Conservation (phyloP, 2,888 invertebrate genomes). For the Leucophora obtusa region DNA sequence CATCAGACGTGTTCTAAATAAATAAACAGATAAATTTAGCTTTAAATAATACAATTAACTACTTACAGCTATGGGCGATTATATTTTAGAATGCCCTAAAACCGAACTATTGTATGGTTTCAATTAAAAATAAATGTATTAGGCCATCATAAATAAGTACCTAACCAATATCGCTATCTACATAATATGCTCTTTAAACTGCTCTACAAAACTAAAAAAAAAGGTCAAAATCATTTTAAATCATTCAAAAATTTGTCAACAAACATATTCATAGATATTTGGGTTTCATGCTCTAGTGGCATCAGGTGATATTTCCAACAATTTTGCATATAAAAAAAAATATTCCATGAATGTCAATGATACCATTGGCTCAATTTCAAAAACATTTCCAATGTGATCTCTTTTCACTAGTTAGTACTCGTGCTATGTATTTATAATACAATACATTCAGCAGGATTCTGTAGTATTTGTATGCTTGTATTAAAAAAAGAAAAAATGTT, state of each 20-base stretch:
- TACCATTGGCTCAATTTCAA: conserved; percentile 56
- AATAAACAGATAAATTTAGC: neutral
- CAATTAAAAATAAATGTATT: neutral
- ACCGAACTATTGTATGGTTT: neutral
- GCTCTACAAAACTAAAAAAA: neutral
- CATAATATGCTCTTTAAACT: neutral
- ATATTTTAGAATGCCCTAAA: neutral
- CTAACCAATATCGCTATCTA: neutral
- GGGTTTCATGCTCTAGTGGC: conserved; percentile 34
- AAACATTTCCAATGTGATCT: conserved; percentile 1
- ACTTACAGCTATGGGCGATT: neutral
- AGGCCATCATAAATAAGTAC: neutral
- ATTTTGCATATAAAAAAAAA: conserved; percentile 66
- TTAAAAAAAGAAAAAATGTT: conserved; percentile 3
- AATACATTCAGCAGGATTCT: neutral
- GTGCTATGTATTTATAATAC: no score
- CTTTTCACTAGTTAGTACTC: neutral
- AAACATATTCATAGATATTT: conserved; percentile 9
- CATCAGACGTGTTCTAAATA: neutral
- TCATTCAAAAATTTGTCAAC: neutral
- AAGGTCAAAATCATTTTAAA: neutral
- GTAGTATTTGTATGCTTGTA: neutral
- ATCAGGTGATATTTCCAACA: conserved; percentile 72
- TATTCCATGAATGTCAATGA: conserved; percentile 74
- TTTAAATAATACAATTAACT: neutral